Evolutionary conservation across 2,113 vertebrate species (phyloP), one percentile per base, ranked within the genome.

Genomic region (Xiphorhynchus elegans): DNA sequence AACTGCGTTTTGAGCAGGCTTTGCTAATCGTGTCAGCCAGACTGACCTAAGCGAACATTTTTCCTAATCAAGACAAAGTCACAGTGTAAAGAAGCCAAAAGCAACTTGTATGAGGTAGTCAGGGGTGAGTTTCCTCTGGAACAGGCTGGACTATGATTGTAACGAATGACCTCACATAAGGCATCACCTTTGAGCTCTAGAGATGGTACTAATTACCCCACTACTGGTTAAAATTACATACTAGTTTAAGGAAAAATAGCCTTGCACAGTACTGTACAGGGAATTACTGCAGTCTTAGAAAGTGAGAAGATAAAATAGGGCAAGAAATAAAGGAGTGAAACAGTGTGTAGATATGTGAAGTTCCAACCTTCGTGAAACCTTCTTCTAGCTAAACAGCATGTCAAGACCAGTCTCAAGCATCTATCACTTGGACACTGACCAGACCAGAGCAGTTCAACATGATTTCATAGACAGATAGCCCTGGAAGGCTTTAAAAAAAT

Each of bases 21-120:
- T 93, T 72, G 44, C 79, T 92, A 67, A 53, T 88, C 1, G 0
- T 76, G 83, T 96, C 96, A 93, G 91, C 94, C 94, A 96, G 74
- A 46, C 74, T 91, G 87, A 95, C 87, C 91, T 82, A 84, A 91
- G 87, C 1, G 10, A 93, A 72, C 53, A 75, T 82, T 95, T 91
- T 93, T 89, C 81, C 81, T 89, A 84, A 95, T 94, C 91, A 94
- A 92, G 94, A 96, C 91, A 97, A 94, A 97, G 87, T 89, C 81
- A 69, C 81, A 89, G 89, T 94, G 89, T 96, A 64, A 91, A 93
- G 84, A 87, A 94, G 95, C 93, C 95, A 96, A 97, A 95, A 97
- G 77, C 87, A 96, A 93, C 91, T 95, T 91, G 11, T 18, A 87
- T 87, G 93, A 96, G 74, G 76, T 84, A 96, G 77, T 94, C 53